Base-by-base conservation (phyloP, 92 coral and sea anemone genomes). In the Hydrozoanthus gracilis region DNA sequence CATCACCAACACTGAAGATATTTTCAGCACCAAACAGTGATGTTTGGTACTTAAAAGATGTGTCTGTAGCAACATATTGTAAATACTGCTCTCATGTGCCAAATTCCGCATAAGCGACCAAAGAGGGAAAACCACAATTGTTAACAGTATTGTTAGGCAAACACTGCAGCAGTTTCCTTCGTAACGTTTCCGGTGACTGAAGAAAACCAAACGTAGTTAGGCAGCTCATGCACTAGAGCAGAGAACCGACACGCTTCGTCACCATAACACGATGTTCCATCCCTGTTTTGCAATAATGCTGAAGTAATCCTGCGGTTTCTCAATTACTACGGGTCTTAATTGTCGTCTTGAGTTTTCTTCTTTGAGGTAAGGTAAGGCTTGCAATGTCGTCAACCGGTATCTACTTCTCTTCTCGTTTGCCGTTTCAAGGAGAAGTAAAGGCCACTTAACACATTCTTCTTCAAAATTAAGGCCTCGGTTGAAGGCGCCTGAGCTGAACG, bases 381-480 rank as follows among this genome's bases (percentile, higher is more conserved):
- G 94, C 89, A 15, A 91, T 66, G 27, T 91, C 86, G 27, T 88
- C 88, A 39, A 87, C 83, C 16, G 82, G 74, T 15, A 92, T 15
- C 94, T 92, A 92, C 51, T 86, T 80, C 56, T 66, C 58, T 76
- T 76, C 84, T 5, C 54, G 52, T 15, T 82, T 82, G 27, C 88
- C 92, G 20, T 74, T 76, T 2, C 35, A 9, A 8, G 90, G 94
- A 20, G 92, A 92, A 10, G 78, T 61, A 77, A 49, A 92, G 18
- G 70, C 54, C n/a, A 88, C 90, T 82, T 86, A 79, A 10, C 15
- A 9, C 86, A 87, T 91, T 91, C 48, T 87, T 73, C 67, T 88
- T 76, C 73, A 50, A 4, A 10, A 89, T 83, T 39, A 73, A 45
- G 54, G 91, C 91, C 73, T 91, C 89, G 67, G 50, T 66, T 39